Conservation (phyloP, 2,888 invertebrate species). For the Eristalis intricaria region DNA sequence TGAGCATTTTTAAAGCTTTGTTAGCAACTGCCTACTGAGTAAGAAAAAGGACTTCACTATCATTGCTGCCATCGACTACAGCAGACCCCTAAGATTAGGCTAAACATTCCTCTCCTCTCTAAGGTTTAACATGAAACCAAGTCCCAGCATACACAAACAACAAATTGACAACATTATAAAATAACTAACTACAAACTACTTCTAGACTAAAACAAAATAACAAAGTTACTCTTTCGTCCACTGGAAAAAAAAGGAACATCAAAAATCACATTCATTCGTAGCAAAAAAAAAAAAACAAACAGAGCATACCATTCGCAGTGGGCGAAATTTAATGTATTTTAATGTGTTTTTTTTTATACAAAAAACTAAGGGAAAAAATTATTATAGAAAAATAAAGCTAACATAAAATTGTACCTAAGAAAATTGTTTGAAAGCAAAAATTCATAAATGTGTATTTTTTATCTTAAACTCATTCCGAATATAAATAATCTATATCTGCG, state of each 20-base stretch:
- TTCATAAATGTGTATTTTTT: constrained; percentile 48
- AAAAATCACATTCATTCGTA: constrained; percentile 1
- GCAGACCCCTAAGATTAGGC: not conserved
- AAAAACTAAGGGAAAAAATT: not conserved
- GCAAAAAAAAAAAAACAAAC: not conserved
- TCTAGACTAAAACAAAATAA: constrained; percentile 54
- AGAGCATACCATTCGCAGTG: constrained; percentile 4
- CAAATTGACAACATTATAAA: constrained; percentile 11
- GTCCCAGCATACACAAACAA: constrained; percentile 37
- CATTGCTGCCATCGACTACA: not conserved
- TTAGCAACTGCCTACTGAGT: not conserved
- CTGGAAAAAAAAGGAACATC: not conserved
- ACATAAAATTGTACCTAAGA: constrained; percentile 38
- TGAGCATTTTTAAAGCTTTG: not conserved
- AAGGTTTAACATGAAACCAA: constrained; percentile 30
- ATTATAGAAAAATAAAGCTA: not conserved
- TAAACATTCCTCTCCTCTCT: constrained; percentile 21
- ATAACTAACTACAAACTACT: constrained; percentile 26
- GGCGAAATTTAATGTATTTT: constrained; percentile 22
- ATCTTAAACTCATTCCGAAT: constrained; percentile 64
- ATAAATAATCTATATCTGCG: constrained; percentile 20
- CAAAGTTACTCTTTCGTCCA: constrained; percentile 64
- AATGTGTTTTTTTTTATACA: not conserved
- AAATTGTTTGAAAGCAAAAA: constrained; percentile 10
- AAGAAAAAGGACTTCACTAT: not conserved